Evolutionary conservation across 2,888 invertebrate genomes (phyloP).

Genomic region (Heliothis peltigera): DNA sequence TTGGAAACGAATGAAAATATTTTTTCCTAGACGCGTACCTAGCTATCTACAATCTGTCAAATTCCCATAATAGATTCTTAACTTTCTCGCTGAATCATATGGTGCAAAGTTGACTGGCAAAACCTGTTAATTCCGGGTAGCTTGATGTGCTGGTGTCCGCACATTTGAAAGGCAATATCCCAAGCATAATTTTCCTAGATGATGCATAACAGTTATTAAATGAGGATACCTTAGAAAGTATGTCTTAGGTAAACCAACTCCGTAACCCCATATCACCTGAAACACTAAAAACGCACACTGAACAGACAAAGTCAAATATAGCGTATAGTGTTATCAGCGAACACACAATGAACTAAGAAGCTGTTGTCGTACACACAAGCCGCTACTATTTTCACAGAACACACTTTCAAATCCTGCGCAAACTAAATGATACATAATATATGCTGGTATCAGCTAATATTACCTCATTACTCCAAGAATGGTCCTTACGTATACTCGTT

Average conservation of each 20-base stretch:
- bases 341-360: slow-evolving; percentile 48
- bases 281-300: slow-evolving; percentile 27
- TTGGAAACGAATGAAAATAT: too few relatives aligned
- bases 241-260: background rate
- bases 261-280: background rate
- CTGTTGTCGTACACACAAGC: slow-evolving; percentile 44
- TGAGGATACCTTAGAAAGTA: background rate
- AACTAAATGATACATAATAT: slow-evolving; percentile 47
- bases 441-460: slow-evolving; percentile 38
- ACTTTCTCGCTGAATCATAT: too few relatives aligned
- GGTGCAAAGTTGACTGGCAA: too few relatives aligned
- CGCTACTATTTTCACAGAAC: slow-evolving; percentile 39
- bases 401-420: slow-evolving; percentile 51
- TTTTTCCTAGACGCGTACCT: too few relatives aligned
- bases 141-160: too few relatives aligned
- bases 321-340: slow-evolving; percentile 54
- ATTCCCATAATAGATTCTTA: too few relatives aligned
- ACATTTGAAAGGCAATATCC: too few relatives aligned
- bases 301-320: slow-evolving; percentile 48
- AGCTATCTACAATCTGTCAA: too few relatives aligned
- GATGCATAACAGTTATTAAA: too few relatives aligned
- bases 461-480: slow-evolving; percentile 61
- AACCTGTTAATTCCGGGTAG: too few relatives aligned
- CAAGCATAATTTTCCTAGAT: too few relatives aligned
- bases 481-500: slow-evolving; percentile 36